Base-by-base conservation (phyloP, 2,888 invertebrate species). In the Andrena trimmerana region DNA sequence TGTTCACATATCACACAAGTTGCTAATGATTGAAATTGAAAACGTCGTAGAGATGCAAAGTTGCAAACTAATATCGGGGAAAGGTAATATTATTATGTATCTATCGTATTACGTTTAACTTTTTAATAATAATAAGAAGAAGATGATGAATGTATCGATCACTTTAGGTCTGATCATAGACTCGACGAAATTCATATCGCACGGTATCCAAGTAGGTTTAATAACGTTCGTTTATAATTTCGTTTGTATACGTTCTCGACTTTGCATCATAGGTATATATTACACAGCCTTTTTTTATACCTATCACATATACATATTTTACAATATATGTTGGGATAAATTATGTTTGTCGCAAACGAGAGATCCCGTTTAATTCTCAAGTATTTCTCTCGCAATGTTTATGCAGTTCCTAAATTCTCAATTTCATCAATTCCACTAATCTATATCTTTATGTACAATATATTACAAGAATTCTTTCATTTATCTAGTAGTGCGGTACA, bases 371-470 rank as follows among this genome's bases (percentile, higher is more conserved):
- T 27, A 71, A 31, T 33, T 52, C 24, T 20, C 57, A 24, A 57
- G 24, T 57, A 36, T 54, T 52, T 68, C n/a, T 20, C 36, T 70
- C n/a, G 13, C n/a, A 60, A 81, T 54, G 7, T 50, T 24, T 16
- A 24, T 33, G 24, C n/a, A 68, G 13, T 57, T 83, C 7, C n/a
- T 36, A 70, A 54, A 36, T 54, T 74, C 60, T 74, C 27, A 71
- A 59, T 65, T 62, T 68, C 62, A 52, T 68, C 69, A 4, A 50
- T 57, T 70, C 88, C 85, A 84, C 60, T 72, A 90, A 87, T 89
- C 93, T 92, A 42, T 42, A 92, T 87, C 85, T 83, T 90, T 93
- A 94, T 94, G 83, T 93, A 92, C 92, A 92, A 92, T 94, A 93
- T 92, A 92, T 91, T 94, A 94, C 93, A 93, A 91, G 91, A 84